These are phyloP conservation scores for Caenorhabditis panamensis DNA, from an alignment of 2,888 invertebrate species.

Conservation along the genomic window DNA sequence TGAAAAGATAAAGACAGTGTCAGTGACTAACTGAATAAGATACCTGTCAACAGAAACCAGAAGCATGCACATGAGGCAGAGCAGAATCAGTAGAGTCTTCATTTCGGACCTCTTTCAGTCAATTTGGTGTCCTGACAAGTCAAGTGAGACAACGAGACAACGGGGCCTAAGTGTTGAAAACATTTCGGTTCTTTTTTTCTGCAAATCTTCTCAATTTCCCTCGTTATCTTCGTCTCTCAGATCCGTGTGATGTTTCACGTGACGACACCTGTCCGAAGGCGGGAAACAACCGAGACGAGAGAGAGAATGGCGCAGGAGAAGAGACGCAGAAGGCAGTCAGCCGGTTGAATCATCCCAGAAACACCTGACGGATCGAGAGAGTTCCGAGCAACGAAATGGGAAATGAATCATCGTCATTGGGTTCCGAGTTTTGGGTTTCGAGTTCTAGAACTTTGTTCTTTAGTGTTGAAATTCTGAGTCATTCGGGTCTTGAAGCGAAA, in stretches of 20 bases:
- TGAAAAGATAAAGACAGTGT: too few relatives aligned
- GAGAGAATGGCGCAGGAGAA: constrained; percentile 5
- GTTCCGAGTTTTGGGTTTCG: too few relatives aligned
- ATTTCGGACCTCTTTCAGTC: constrained; percentile 15
- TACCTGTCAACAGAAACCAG: constrained; percentile 49
- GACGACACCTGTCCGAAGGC: constrained; percentile 42
- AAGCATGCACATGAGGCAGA: constrained; percentile 22
- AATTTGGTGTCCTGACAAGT: constrained; percentile 5
- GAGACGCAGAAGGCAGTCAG: constrained; percentile 43
- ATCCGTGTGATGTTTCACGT: constrained; percentile 2
- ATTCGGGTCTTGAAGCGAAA: not conserved
- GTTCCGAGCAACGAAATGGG: not conserved
- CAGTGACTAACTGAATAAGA: too few relatives aligned
- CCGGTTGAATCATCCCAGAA: constrained; percentile 35
- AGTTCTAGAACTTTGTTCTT: too few relatives aligned
- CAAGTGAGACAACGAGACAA: constrained; percentile 14
- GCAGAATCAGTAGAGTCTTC: constrained; percentile 22
- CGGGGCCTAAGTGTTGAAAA: constrained; percentile 45
- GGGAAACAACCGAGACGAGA: constrained; percentile 20
- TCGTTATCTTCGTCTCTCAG: constrained; percentile 16
- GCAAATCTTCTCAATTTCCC: constrained; percentile 39
- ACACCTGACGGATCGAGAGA: constrained; percentile 45
- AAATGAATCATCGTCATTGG: not conserved
- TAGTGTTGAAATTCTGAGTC: not conserved
- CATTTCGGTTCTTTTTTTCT: constrained; percentile 53